Evolutionary conservation across 2,888 invertebrate genomes (phyloP).

Genomic region (Entomobrya proxima): DNA sequence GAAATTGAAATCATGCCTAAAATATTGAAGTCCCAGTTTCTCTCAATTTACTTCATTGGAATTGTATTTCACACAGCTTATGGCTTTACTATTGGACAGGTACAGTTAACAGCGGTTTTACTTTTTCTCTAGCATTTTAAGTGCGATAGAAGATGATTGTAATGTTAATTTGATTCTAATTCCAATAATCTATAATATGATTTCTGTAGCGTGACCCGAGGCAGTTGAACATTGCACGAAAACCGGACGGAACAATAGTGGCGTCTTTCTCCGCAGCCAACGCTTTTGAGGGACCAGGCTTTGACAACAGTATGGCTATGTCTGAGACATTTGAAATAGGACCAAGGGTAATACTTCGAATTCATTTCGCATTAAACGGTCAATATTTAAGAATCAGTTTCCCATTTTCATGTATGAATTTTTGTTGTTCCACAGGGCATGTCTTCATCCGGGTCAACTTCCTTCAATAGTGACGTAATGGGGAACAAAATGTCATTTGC

Average conservation of each 20-base stretch:
- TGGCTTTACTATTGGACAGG: too few relatives aligned
- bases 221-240: conserved; percentile 43
- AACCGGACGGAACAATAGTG: conserved; percentile 59
- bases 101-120: too few relatives aligned
- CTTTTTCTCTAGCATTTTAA: too few relatives aligned
- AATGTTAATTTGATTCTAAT: too few relatives aligned
- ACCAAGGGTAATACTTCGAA: conserved; percentile 46
- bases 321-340: conserved; percentile 59
- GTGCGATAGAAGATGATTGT: too few relatives aligned
- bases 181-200: too few relatives aligned
- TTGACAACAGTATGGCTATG: conserved; percentile 29
- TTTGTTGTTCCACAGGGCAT: too few relatives aligned
- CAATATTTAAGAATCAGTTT: neutral
- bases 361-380: neutral
- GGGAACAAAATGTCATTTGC: conserved; percentile 58
- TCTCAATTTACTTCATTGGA: neutral
- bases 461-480: conserved; percentile 46
- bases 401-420: conserved; percentile 14
- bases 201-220: conserved; percentile 26
- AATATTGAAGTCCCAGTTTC: neutral
- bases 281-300: conserved; percentile 32
- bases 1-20: too few relatives aligned
- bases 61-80: too few relatives aligned
- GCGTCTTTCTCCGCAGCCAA: conserved; percentile 50
- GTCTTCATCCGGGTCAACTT: conserved; percentile 36